Evolutionary conservation across 2,888 invertebrate species (phyloP).

Genomic region (Selenia dentaria): DNA sequence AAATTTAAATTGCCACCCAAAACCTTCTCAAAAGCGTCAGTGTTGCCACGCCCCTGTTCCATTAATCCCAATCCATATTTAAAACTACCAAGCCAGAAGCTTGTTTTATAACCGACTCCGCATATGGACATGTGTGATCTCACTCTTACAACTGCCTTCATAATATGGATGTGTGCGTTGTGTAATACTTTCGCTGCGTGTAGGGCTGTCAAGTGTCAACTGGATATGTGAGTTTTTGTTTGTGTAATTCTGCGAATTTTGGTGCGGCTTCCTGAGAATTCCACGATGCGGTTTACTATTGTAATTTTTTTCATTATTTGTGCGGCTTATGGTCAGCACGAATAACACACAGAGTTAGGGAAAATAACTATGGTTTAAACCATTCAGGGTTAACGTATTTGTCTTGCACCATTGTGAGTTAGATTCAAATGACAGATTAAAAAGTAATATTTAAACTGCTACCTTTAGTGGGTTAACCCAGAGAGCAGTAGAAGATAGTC

Average conservation of each 20-base stretch:
- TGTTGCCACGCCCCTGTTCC: constrained; percentile 22
- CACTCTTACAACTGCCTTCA: neutral
- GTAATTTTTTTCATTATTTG: neutral
- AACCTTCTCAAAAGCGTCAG: neutral
- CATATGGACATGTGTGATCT: constrained; percentile 33
- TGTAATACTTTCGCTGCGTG: constrained; percentile 36
- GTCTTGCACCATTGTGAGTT: too few relatives aligned
- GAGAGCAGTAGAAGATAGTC: too few relatives aligned
- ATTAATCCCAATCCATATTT: constrained; percentile 24
- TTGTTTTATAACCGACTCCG: constrained; percentile 30
- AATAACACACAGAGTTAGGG: too few relatives aligned
- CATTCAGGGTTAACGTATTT: too few relatives aligned
- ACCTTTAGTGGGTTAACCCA: too few relatives aligned
- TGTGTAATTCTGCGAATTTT: constrained; percentile 9
- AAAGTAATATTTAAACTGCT: too few relatives aligned
- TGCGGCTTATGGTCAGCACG: too few relatives aligned
- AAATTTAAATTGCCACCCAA: too few relatives aligned
- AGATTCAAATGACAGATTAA: too few relatives aligned
- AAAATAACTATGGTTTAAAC: too few relatives aligned
- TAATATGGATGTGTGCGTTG: constrained; percentile 12
- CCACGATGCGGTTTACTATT: neutral
- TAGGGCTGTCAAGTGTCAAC: constrained; percentile 24
- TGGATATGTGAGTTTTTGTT: constrained; percentile 18
- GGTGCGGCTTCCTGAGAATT: constrained; percentile 13
- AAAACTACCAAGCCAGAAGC: constrained; percentile 15